A percentile compares a stretch with the other conserved stretches of the same genome.
These are phyloP conservation scores for Nanorana parkeri DNA, from an alignment of 2,113 vertebrate genomes.

Conservation along the genomic window DNA sequence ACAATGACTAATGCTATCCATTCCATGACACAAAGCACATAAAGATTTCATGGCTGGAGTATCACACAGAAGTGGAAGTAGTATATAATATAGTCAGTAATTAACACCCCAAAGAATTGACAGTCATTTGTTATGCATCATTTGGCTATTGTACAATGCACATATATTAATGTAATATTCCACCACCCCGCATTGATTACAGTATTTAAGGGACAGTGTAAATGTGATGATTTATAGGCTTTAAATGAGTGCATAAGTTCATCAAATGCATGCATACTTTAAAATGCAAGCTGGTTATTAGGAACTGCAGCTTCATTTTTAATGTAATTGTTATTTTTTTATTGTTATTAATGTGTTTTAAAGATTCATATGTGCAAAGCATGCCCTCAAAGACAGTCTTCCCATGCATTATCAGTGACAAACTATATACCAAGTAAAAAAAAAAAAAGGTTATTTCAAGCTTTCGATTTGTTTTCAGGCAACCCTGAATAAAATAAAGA, in stretches of 20 bases:
- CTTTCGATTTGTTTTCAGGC: no score
- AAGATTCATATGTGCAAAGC: no score
- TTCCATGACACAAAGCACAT: background rate
- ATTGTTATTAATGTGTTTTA: no score
- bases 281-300: no score
- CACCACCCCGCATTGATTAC: background rate
- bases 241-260: background rate
- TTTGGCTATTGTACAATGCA: conserved; percentile 17
- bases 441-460: no score
- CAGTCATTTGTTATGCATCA: conserved; percentile 24
- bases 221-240: conserved; percentile 12
- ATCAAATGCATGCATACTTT: background rate
- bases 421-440: no score
- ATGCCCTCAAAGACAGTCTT: no score
- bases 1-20: no score
- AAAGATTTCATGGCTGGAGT: conserved; percentile 15
- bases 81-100: conserved; percentile 20
- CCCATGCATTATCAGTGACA: no score
- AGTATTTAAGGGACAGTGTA: background rate
- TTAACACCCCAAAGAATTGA: conserved; percentile 34
- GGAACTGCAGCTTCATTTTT: no score
- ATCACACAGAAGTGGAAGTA: background rate
- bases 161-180: conserved; percentile 29
- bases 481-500: no score
- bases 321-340: no score